Evolutionary conservation across 2,797 vertebrate genomes (phyloP).

Genomic region (Cephalopachus bancanus): DNA sequence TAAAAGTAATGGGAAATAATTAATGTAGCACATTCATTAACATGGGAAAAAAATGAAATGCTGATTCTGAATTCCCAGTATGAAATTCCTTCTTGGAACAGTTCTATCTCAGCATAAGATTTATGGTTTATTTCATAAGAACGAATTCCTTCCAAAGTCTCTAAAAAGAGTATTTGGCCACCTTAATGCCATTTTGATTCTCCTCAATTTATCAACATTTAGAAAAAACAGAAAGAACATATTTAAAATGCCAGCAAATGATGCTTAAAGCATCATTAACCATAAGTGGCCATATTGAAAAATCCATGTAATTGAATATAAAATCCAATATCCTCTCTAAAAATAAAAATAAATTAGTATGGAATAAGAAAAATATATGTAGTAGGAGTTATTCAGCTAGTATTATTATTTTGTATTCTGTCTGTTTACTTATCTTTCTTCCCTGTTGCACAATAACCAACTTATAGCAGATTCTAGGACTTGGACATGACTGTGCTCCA

Average conservation of each 20-base stretch:
- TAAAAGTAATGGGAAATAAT: neutral
- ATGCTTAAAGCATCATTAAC: neutral
- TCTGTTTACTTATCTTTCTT: neutral
- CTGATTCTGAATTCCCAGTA: neutral
- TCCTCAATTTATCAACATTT: neutral
- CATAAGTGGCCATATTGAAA: neutral
- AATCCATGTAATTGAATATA: neutral
- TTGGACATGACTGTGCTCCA: neutral
- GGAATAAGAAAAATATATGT: neutral
- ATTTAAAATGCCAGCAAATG: neutral
- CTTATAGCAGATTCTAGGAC: neutral
- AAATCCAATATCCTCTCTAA: conserved; percentile 6
- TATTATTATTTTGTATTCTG: conserved; percentile 10
- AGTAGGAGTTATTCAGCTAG: neutral
- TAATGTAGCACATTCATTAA: neutral
- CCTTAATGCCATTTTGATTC: neutral
- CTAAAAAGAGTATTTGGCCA: neutral
- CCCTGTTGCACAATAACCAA: neutral
- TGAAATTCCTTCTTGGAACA: neutral
- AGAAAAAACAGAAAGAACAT: neutral
- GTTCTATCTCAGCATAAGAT: neutral
- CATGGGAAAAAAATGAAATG: neutral
- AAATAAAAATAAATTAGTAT: conserved; percentile 12
- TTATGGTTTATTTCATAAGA: neutral
- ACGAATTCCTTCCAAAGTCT: neutral